Base-by-base conservation (phyloP, 2,113 vertebrate species). In the Henicopernis longicauda region DNA sequence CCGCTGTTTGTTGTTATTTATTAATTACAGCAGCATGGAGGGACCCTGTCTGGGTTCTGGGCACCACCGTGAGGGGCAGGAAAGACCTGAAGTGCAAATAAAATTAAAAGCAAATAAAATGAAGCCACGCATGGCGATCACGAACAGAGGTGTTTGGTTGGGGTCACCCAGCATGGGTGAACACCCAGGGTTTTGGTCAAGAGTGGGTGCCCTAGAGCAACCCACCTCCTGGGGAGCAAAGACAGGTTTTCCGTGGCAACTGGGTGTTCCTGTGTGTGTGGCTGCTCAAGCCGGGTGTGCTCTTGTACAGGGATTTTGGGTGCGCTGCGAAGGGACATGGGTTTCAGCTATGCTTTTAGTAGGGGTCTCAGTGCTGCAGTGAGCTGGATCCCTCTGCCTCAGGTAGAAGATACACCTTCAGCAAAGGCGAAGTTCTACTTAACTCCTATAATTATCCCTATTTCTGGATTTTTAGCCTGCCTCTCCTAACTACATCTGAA, bases 1-100 rank as follows among this genome's bases (percentile, higher is more conserved):
- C 4, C 1, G 0, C 38, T 25, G 32, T 3, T 59, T 10, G 29
- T 31, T 44, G 55, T 21, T 36, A 9, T n/a, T 49, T 29, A 18
- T 50, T 74, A 27, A 29, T 74, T 34, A 5, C 17, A 34, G 32
- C 44, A 36, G 67, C 47, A 13, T 0, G 5, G 67, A 32, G 31
- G n/a, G 45, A 52, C 47, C 74, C 19, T 27, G 34, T 18, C 36
- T 1, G 8, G 52, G 59, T 19, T 57, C 21, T 1, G 9, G 31
- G 32, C 58, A 18, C 21, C 9, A 0, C 52, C 0, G 11, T 2
- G 31, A 10, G 4, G 15, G 52, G 36, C 52, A 38, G 49, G n/a
- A 23, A 47, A 23, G 31, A 34, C 34, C 40, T 47, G 67, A 3
- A 3, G 44, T 26, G 32, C 22, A 23, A 50, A 44, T 19, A 22